Conservation (phyloP, 2,888 invertebrate species). For the Thyatira batis region DNA sequence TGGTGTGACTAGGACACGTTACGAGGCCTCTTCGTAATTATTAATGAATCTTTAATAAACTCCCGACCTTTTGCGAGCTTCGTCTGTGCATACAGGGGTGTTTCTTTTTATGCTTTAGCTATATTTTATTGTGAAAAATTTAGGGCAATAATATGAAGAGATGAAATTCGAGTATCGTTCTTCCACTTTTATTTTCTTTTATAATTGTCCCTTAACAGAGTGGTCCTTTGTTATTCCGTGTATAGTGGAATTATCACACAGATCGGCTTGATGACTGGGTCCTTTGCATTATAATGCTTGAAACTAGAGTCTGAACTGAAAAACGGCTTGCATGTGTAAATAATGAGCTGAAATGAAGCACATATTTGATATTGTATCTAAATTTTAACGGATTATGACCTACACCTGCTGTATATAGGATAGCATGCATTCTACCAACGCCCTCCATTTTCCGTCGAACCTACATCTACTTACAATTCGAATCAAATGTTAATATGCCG, state of each 20-base stretch:
- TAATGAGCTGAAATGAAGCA: too few species aligned
- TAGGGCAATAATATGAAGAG: background rate
- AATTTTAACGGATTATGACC: background rate
- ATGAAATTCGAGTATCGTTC: too few species aligned
- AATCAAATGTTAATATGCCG: constrained; percentile 60
- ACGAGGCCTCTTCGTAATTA: constrained; percentile 34
- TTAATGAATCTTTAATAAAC: constrained; percentile 55
- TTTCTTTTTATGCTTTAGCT: constrained; percentile 27
- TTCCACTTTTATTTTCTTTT: too few species aligned
- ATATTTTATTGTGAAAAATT: constrained; percentile 15
- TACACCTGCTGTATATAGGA: background rate
- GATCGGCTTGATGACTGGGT: too few species aligned
- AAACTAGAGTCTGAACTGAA: too few species aligned
- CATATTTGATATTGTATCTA: too few species aligned
- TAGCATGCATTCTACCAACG: constrained; percentile 14
- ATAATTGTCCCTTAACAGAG: too few species aligned
- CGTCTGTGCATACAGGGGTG: constrained; percentile 29
- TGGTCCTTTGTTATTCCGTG: too few species aligned
- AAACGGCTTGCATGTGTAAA: too few species aligned
- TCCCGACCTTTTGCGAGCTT: constrained; percentile 60
- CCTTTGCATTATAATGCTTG: too few species aligned
- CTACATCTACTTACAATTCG: constrained; percentile 24
- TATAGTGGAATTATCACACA: too few species aligned
- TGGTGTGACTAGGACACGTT: background rate
- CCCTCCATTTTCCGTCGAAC: constrained; percentile 20